Evolutionary conservation across 2,888 invertebrate species (phyloP).

Genomic region (Synergus itoensis): DNA sequence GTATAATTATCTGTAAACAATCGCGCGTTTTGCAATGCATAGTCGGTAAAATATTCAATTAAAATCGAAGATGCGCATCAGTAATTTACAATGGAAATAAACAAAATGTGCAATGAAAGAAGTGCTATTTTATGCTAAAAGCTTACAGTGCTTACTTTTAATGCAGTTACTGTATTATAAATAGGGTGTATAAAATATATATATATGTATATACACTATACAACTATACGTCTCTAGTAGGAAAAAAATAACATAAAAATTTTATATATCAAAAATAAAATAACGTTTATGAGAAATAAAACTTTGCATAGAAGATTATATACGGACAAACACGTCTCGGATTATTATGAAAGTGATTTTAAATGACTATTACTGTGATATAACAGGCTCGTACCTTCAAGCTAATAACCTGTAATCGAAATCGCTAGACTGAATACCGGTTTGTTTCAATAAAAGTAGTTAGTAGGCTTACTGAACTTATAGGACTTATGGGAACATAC

Average conservation of each 20-base stretch:
- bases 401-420: constrained; percentile 50
- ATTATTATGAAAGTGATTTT: constrained; percentile 52
- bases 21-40: too few species aligned
- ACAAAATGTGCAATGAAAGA: not conserved
- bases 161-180: not conserved
- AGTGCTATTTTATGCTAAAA: not conserved
- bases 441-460: constrained; percentile 53
- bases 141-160: not conserved
- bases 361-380: constrained; percentile 52
- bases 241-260: constrained; percentile 25
- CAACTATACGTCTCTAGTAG: not conserved
- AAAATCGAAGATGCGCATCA: not conserved
- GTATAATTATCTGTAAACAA: too few species aligned
- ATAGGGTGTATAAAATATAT: not conserved
- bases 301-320: constrained; percentile 52
- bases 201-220: too few species aligned
- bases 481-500: constrained; percentile 60
- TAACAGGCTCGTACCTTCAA: constrained; percentile 44
- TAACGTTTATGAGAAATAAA: constrained; percentile 37
- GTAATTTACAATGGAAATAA: not conserved
- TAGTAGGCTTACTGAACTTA: constrained; percentile 48
- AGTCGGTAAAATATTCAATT: not conserved
- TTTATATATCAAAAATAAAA: constrained; percentile 8
- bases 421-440: constrained; percentile 50
- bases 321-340: constrained; percentile 41